Base-by-base conservation (phyloP, 2,888 invertebrate genomes). In the Sesia apiformis region DNA sequence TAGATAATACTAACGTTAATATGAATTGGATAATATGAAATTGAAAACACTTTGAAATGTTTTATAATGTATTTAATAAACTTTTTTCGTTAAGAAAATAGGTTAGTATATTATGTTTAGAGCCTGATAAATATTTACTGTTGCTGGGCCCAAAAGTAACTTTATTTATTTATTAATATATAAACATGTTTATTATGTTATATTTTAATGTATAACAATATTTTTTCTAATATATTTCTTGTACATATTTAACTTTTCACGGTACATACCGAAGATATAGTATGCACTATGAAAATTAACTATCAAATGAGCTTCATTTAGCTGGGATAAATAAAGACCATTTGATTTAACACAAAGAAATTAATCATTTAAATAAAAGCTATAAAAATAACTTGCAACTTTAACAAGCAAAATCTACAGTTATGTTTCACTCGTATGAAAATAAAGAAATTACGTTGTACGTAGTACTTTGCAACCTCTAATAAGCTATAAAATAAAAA, bases 321-420 rank as follows among this genome's bases (percentile, higher is more conserved):
- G 86, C 88, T 88, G 88, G 86, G 84, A 65, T 76, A 84, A 79
- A 82, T 78, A 61, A 78, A 80, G 75, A 64, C 58, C 81, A 82
- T 82, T 86, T 80, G 80, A 76, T 69, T 63, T 56, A 50, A 49
- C 4, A 46, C 39, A 46, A 41, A 39, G 57, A 55, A 57, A 57
- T 54, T 56, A 58, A 56, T 54, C 56, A 62, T 52, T 54, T 42
- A 42, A 42, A 42, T 42, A 42, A 39, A 43, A 23, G 23, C 23
- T 23, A 23, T 23, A 23, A 23, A 23, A 23, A 23, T 23, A 23
- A 23, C 23, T 23, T 23, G 23, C 40, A 52, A 41, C 49, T 23
- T 38, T 52, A 49, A 50, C 6, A 4, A 52, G 39, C 42, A 23
- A 43, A n/a, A 8, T 39, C 8, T 38, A 38, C 6, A 8, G 42